Percentiles rank a stretch among this genome's conserved stretches.
phyloP scores from a whole-genome alignment of 2,113 vertebrate genomes.

The Heterotilapia buettikoferi region DNA sequence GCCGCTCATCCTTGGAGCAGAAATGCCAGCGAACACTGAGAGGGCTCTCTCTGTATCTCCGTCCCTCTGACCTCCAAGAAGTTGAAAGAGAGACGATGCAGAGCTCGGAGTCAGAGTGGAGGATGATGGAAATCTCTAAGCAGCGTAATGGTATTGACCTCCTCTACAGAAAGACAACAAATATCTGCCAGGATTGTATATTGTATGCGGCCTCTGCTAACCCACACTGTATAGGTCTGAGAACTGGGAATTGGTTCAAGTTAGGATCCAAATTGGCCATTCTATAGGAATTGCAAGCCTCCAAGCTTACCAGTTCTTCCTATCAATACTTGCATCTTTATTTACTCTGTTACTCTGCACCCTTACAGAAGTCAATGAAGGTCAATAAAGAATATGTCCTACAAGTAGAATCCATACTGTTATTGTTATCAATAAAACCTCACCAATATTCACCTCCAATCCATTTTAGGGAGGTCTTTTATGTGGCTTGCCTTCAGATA shows the following conservation, averaged over 20 bases:
- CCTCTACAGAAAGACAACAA: conserved; percentile 38
- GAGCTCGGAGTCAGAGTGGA: conserved; percentile 18
- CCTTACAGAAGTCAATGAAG: neutral
- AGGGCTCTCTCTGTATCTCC: conserved; percentile 22
- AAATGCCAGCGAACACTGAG: conserved; percentile 42
- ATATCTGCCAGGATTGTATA: conserved; percentile 46
- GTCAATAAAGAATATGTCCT: neutral
- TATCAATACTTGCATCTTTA: neutral
- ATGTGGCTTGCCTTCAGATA: neutral
- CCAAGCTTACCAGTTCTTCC: neutral
- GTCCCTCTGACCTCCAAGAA: conserved; percentile 51
- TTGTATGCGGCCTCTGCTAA: conserved; percentile 28
- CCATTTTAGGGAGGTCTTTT: neutral
- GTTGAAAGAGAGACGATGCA: conserved; percentile 47
- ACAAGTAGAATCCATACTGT: neutral
- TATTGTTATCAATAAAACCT: neutral
- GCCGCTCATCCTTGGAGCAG: neutral
- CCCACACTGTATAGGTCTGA: neutral
- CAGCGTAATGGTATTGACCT: conserved; percentile 39
- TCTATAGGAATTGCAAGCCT: neutral
- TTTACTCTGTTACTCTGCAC: neutral
- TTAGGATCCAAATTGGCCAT: neutral
- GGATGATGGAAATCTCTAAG: conserved; percentile 46
- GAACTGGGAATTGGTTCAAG: neutral
- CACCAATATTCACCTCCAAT: neutral